These are phyloP conservation scores for Rhagologus leucostigma DNA, from an alignment of 2,113 vertebrate species.

Conservation along the genomic window DNA sequence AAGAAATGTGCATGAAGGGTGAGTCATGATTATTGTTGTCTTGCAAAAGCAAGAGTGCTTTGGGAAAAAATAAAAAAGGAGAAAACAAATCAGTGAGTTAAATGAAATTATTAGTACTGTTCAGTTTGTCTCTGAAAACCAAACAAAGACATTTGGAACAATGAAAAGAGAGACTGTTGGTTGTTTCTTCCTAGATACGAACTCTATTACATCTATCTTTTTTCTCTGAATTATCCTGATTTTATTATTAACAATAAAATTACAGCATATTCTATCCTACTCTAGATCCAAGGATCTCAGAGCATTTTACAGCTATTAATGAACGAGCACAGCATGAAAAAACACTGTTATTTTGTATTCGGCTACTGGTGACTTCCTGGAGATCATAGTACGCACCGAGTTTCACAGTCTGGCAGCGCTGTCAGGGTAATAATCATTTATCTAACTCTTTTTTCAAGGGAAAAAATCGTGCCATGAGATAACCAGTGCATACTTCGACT, in stretches of 20 bases:
- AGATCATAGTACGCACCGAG: fast-evolving
- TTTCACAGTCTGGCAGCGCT: neutral
- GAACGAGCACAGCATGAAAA: neutral
- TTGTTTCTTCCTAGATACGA: neutral
- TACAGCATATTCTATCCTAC: neutral
- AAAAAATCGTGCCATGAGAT: neutral
- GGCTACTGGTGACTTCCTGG: neutral
- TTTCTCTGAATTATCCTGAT: neutral
- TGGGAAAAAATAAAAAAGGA: neutral
- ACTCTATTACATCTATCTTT: neutral
- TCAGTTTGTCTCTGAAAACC: constrained; percentile 15
- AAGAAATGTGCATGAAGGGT: neutral
- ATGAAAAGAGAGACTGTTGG: neutral
- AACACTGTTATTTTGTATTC: neutral
- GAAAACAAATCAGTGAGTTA: neutral
- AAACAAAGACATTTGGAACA: neutral
- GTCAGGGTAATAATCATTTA: neutral
- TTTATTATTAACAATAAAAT: constrained; percentile 10
- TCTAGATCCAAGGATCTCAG: neutral
- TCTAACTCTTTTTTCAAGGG: neutral
- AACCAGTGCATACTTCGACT: neutral
- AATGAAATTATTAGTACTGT: constrained; percentile 32
- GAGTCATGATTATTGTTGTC: constrained; percentile 15
- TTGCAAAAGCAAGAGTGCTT: constrained; percentile 19
- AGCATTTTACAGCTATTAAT: neutral